Percentiles rank a stretch among this genome's conserved stretches.
Evolutionary conservation across 2,113 vertebrate species (phyloP).

Genomic region (Oreochromis spilurus): DNA sequence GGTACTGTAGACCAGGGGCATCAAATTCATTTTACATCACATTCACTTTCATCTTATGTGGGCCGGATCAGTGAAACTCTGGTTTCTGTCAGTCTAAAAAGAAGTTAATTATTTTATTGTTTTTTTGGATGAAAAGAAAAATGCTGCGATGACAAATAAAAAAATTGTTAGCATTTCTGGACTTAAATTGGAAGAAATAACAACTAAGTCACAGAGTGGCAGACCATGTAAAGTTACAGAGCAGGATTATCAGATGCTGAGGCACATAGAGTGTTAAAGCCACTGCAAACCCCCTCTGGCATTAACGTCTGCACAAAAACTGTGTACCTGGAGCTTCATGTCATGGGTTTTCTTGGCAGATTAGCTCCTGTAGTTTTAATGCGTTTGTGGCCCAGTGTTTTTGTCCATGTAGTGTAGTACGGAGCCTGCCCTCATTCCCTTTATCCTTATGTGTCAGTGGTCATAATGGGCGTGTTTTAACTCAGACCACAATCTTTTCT

Average conservation of each 20-base stretch:
- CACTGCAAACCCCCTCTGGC: not conserved
- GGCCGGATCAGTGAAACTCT: not conserved
- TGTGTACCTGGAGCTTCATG: not conserved
- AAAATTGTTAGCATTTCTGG: not conserved
- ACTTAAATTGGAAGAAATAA: not conserved
- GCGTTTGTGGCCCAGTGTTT: not conserved
- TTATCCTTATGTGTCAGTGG: not conserved
- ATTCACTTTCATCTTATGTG: not conserved
- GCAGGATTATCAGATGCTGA: not conserved
- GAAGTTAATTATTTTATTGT: not conserved
- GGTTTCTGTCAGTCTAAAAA: not conserved
- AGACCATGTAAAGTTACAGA: not conserved
- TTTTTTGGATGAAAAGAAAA: not conserved
- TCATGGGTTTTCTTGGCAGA: not conserved
- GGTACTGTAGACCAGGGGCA: not conserved
- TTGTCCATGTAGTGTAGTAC: not conserved
- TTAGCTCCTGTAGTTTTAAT: not conserved
- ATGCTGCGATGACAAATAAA: not conserved
- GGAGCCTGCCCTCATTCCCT: not conserved
- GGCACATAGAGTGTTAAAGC: accelerated
- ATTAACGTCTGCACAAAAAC: too few relatives aligned
- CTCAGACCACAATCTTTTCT: not conserved
- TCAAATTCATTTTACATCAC: not conserved
- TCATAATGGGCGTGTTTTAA: not conserved
- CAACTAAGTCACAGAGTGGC: not conserved